Conservation (phyloP, 1,140 invertebrate genomes). For the Cotesia glomerata region DNA sequence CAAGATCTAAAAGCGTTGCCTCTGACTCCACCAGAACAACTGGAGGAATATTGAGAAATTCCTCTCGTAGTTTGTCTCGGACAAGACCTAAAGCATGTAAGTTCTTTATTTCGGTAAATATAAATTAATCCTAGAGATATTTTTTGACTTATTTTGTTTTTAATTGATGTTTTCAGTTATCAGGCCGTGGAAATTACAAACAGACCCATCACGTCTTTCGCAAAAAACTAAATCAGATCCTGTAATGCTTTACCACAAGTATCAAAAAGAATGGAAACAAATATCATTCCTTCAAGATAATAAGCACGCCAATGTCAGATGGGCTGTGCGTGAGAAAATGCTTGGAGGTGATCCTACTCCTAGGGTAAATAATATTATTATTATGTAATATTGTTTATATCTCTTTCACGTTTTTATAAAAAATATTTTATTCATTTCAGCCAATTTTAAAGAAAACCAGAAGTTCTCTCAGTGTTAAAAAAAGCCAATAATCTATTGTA, state of each 20-base stretch:
- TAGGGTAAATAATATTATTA: conserved; percentile 42
- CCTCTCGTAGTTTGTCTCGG: conserved; percentile 36
- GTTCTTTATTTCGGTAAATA: neutral
- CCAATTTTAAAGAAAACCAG: conserved; percentile 44
- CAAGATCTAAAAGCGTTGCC: conserved; percentile 35
- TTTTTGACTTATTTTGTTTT: conserved; percentile 6
- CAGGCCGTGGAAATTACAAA: conserved; percentile 54
- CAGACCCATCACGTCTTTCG: conserved; percentile 42
- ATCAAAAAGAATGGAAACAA: conserved; percentile 75
- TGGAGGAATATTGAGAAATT: conserved; percentile 31
- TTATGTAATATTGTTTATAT: conserved; percentile 2
- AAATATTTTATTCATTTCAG: conserved; percentile 39
- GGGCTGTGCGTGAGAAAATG: conserved; percentile 68
- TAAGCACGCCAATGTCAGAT: conserved; percentile 67
- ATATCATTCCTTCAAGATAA: conserved; percentile 75
- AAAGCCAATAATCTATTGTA: conserved; percentile 33
- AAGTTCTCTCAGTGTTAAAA: conserved; percentile 36
- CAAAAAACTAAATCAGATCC: conserved; percentile 68
- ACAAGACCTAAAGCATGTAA: conserved; percentile 50
- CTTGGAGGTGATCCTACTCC: conserved; percentile 59
- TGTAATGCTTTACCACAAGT: conserved; percentile 77
- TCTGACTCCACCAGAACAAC: conserved; percentile 37
- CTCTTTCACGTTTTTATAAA: neutral
- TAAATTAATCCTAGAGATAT: neutral
- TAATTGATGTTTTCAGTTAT: conserved; percentile 58